phyloP scores from a whole-genome alignment of 2,113 vertebrate genomes.

The Psephotus haematonotus region DNA sequence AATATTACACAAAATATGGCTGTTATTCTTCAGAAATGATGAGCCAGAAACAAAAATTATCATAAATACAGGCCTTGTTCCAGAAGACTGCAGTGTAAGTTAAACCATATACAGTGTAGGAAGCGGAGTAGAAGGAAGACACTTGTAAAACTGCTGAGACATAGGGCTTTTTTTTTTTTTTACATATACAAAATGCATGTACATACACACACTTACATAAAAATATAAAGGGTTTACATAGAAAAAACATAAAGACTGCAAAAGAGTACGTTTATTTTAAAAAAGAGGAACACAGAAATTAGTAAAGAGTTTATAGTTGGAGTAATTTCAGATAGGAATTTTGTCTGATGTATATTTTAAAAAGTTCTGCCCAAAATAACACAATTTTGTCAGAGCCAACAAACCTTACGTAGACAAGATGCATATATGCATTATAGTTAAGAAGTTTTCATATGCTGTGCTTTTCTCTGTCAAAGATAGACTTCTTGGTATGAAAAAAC shows the following conservation, averaged over 20 bases:
- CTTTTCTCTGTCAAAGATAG: background rate
- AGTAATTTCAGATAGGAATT: background rate
- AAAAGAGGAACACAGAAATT: background rate
- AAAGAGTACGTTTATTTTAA: background rate
- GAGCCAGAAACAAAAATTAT: background rate
- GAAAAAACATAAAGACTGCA: background rate
- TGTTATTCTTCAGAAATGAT: background rate
- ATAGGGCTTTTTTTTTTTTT: background rate
- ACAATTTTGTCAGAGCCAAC: background rate
- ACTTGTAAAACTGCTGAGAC: background rate
- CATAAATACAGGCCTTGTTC: background rate
- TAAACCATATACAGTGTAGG: background rate
- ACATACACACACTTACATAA: fast-evolving
- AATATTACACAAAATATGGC: background rate
- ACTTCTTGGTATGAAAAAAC: background rate
- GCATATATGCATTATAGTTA: background rate
- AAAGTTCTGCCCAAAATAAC: background rate
- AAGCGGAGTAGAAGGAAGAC: background rate
- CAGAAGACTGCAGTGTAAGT: background rate
- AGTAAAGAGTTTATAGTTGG: background rate
- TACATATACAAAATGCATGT: background rate
- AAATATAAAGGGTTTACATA: background rate
- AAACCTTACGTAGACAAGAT: background rate
- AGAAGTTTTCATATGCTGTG: background rate
- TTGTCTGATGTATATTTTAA: background rate